A percentile compares a stretch with the other conserved stretches of the same genome.
Evolutionary conservation across 2,797 vertebrate genomes (phyloP).

Genomic region (Rhinichthys osculus): DNA sequence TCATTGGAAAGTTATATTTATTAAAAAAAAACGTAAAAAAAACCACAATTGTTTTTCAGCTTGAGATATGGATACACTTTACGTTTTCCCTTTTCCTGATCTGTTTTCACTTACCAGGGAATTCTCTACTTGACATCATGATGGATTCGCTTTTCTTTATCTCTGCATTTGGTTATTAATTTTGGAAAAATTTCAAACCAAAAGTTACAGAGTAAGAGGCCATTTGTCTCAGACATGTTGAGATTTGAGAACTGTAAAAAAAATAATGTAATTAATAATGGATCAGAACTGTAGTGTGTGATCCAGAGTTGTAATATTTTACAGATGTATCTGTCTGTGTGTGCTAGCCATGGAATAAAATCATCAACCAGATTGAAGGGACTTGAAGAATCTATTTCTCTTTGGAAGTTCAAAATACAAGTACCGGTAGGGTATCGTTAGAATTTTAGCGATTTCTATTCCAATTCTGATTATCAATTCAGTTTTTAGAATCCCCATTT

Average conservation of each 20-base stretch:
- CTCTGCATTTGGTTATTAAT: constrained; percentile 13
- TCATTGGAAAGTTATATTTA: not conserved
- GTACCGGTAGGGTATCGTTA: not conserved
- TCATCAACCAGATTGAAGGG: not conserved
- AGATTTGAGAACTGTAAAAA: constrained; percentile 13
- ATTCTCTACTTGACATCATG: constrained; percentile 12
- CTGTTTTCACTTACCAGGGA: constrained; percentile 27
- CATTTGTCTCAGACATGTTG: not conserved
- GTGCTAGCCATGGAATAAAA: not conserved
- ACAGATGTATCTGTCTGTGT: constrained; percentile 13
- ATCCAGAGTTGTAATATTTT: constrained; percentile 15
- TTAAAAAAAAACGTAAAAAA: not conserved
- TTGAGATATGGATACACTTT: not conserved
- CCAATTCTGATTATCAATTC: no score
- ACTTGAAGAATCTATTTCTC: not conserved
- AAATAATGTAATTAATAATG: not conserved
- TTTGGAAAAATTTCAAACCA: constrained; percentile 20
- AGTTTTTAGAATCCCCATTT: no score
- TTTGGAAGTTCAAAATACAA: not conserved
- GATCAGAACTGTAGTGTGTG: not conserved
- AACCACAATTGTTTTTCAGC: not conserved
- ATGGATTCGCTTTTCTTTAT: constrained; percentile 22
- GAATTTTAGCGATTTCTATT: not conserved
- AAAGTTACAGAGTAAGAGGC: constrained; percentile 11
- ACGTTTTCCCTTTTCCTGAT: not conserved